Conservation (phyloP, 2,113 vertebrate species). For the Parus major region DNA sequence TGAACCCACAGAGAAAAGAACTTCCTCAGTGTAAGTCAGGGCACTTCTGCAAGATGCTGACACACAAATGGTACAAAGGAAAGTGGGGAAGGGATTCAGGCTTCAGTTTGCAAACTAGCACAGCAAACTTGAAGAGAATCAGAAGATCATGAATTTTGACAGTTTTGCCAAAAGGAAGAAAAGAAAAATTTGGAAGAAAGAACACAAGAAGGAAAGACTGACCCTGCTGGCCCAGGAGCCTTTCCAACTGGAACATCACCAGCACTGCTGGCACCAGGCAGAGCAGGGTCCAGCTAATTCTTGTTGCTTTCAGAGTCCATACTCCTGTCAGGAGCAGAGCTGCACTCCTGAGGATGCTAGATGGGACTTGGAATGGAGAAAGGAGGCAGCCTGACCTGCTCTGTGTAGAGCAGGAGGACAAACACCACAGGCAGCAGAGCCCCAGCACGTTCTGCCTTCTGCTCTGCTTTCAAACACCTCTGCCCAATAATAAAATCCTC, state of each 20-base stretch:
- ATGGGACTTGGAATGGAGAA: neutral
- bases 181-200: neutral
- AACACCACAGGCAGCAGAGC: rapidly evolving
- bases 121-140: neutral
- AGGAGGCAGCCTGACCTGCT: rapidly evolving
- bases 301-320: neutral
- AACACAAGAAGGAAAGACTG: neutral
- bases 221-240: rapidly evolving
- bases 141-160: neutral
- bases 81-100: rapidly evolving
- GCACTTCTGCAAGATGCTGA: neutral
- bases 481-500: neutral
- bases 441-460: neutral
- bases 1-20: neutral
- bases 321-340: neutral
- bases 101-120: neutral
- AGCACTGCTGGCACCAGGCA: neutral
- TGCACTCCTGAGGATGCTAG: neutral
- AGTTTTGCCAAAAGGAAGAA: neutral
- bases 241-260: neutral
- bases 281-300: neutral
- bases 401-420: neutral
- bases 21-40: neutral
- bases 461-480: neutral
- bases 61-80: neutral